Evolutionary conservation across 2,888 invertebrate genomes (phyloP), one percentile per base, ranked within the genome.

Genomic region (Yponomeuta cagnagella): DNA sequence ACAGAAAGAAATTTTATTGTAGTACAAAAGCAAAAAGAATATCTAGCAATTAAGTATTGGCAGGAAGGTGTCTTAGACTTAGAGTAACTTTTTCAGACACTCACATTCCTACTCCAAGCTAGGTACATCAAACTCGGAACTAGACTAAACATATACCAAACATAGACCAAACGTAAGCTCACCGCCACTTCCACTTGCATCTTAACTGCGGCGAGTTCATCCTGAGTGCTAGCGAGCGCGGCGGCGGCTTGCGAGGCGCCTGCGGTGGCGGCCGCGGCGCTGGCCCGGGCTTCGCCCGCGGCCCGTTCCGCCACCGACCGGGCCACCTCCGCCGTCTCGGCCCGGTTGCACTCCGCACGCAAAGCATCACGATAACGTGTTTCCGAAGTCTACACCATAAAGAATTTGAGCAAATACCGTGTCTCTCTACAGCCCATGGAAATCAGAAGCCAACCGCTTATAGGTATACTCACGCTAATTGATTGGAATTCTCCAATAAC

Each of bases 161-260:
- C 3, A 2, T 3, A 58, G 23, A 58, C 2, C 52, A 58, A 2
- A 15, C 3, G 12, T 3, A 58, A 58, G 15, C n/a, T 30, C 79
- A 91, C 92, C 74, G 84, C 78, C 10, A 89, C 72, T 12, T 90
- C 89, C 1, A 88, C 73, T 72, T 89, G 87, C 74, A 85, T 84
- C 74, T 85, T 89, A 10, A 83, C 76, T 8, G 80, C 79, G 10
- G 84, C 78, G 5, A 86, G 76, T 69, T 88, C 86, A 70, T 89
- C 87, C 23, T 84, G 84, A 0, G 82, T 78, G 4, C 75, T 74
- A 4, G 87, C 80, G 0, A 89, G 82, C 10, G 83, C 79, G 1
- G 78, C 75, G 10, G 85, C 80, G 23, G 88, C 85, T 71, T 87
- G 87, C 23, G 84, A 76, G 37, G 87, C 85, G 66, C 81, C 83